Evolutionary conservation across 2,113 vertebrate genomes (phyloP), one percentile per base, ranked within the genome.

Genomic region (Chaetura pelagica): DNA sequence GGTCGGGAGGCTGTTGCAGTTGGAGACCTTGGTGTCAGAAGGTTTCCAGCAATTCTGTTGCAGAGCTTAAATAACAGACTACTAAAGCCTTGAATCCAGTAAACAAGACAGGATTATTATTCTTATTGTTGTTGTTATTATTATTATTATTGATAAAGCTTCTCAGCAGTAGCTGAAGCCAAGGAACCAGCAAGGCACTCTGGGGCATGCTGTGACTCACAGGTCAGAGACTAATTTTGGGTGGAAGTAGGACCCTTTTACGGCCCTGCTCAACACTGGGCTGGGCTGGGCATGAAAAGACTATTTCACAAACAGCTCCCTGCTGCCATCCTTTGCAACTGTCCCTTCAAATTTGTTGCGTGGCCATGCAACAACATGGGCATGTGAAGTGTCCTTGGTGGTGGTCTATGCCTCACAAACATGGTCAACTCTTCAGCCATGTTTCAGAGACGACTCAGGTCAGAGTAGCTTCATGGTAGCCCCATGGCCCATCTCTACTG

Each of bases 101-200:
- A 95, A 97, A 87, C 74, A 92, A 44, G 21, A 68, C 12, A 59
- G 44, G 81, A 92, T 26, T 79, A 94, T 91, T 9, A 82, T 52
- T 52, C 87, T 75, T 87, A 15, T 68, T 48, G 8, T 48, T 20
- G 19, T 48, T 48, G 9, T 48, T 48, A 48, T 48, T 48, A 48
- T 77, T 88, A 52, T 52, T 38, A 38, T 10, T 38, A 69, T 57
- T 66, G 58, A 72, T 64, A 79, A 75, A 94, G 19, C 30, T 74
- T 68, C 61, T 74, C 61, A n/a, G 22, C 66, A 90, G 88, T 1
- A 10, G 64, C 62, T 74, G 72, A 88, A 92, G 22, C 51, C 46
- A 59, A 88, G 42, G 27, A 80, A 10, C 15, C 59, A 90, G 30
- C n/a, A 48, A 76, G n/a, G 63, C 35, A 35, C 55, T 29, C 46